Percentiles rank a stretch among this genome's conserved stretches.
Conservation (phyloP, 1,140 invertebrate species). For the Lutraria rhynchaena region DNA sequence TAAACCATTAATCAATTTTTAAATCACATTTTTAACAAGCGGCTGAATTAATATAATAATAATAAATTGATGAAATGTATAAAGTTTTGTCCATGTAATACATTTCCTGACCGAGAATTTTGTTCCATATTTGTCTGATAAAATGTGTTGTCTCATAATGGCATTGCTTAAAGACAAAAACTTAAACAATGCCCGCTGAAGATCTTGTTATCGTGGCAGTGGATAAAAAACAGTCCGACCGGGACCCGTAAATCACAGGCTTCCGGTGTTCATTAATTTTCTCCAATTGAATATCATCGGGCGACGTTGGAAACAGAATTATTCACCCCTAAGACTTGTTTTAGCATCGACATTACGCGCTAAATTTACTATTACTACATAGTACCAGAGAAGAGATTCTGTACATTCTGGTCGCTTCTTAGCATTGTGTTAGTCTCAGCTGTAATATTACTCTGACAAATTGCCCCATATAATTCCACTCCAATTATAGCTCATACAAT, state of each 20-base stretch:
- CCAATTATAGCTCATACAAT: slow-evolving; percentile 44
- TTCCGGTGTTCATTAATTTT: slow-evolving; percentile 51
- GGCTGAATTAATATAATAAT: too few species aligned
- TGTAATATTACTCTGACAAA: slow-evolving; percentile 57
- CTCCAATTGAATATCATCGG: slow-evolving; percentile 10
- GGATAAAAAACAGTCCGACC: slow-evolving; percentile 16
- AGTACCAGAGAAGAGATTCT: slow-evolving; percentile 30
- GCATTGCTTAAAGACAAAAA: too few species aligned
- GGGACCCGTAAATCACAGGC: slow-evolving; percentile 43
- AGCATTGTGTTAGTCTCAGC: slow-evolving; percentile 37
- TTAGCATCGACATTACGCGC: slow-evolving; percentile 29
- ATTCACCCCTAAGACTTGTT: too few species aligned
- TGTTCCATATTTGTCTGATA: too few species aligned
- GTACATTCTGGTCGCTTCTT: slow-evolving; percentile 21
- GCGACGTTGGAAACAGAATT: too few species aligned
- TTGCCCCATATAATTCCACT: slow-evolving; percentile 30
- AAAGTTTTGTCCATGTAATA: too few species aligned
- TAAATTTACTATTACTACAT: slow-evolving; percentile 42
- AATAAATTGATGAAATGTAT: too few species aligned
- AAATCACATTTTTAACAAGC: too few species aligned
- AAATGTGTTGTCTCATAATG: too few species aligned
- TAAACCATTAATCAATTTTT: too few species aligned
- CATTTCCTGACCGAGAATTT: too few species aligned
- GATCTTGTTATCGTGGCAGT: slow-evolving; percentile 20
- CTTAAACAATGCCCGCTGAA: background rate